Conservation (phyloP, 2,797 vertebrate genomes). For the Rhinophrynus dorsalis region DNA sequence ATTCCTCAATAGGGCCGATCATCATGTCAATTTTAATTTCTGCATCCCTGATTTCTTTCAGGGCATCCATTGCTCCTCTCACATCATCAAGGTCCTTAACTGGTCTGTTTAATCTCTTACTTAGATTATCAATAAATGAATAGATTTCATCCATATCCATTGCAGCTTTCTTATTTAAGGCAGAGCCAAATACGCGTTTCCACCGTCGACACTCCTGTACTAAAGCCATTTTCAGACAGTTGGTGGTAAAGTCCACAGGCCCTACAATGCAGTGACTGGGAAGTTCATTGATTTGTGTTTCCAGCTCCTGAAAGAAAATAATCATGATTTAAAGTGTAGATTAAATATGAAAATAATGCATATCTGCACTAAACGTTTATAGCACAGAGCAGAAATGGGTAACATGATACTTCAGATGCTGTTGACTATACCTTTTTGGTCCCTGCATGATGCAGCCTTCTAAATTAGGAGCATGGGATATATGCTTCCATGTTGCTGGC, state of each 20-base stretch:
- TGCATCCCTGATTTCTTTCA: conserved; percentile 75
- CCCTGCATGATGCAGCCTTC: too few relatives aligned
- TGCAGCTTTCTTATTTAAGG: conserved; percentile 70
- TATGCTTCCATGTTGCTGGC: too few relatives aligned
- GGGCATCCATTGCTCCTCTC: conserved; percentile 69
- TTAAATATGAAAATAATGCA: conserved; percentile 36
- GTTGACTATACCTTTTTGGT: too few relatives aligned
- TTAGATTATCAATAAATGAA: conserved; percentile 70
- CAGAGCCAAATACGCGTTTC: conserved; percentile 73
- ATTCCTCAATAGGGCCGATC: conserved; percentile 79
- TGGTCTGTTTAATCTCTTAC: conserved; percentile 73
- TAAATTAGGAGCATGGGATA: too few relatives aligned
- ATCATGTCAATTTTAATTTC: conserved; percentile 72
- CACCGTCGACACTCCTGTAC: conserved; percentile 73
- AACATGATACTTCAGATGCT: background rate
- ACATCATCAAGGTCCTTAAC: conserved; percentile 77
- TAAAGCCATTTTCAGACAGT: conserved; percentile 72
- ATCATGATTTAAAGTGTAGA: too few relatives aligned
- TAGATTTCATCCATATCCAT: conserved; percentile 69
- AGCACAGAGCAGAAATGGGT: too few relatives aligned
- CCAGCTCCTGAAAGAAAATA: conserved; percentile 69
- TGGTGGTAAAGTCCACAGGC: conserved; percentile 66
- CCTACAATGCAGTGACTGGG: conserved; percentile 61
- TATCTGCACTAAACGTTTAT: too few relatives aligned
- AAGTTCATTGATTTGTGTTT: conserved; percentile 73